Evolutionary conservation across 2,797 vertebrate species (phyloP).

Genomic region (Gymnothorax reevesii): DNA sequence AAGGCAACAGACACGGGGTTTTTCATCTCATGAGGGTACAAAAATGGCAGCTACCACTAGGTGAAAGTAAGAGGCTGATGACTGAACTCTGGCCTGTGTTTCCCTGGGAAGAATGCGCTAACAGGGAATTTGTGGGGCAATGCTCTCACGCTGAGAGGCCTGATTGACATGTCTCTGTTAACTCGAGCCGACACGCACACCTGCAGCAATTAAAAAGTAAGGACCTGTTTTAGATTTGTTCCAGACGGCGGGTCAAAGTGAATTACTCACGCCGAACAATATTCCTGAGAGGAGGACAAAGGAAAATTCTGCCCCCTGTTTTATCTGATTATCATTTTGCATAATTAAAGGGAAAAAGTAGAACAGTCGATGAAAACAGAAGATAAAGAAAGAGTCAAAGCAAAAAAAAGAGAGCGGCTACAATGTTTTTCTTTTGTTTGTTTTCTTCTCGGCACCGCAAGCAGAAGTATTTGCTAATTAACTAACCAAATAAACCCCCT

Average conservation of each 20-base stretch:
- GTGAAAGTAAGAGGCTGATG: slow-evolving; percentile 19
- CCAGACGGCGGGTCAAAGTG: slow-evolving; percentile 38
- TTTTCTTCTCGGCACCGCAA: slow-evolving; percentile 35
- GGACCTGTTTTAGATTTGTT: slow-evolving; percentile 40
- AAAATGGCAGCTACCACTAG: neutral
- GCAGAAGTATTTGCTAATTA: slow-evolving; percentile 53
- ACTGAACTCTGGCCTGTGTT: slow-evolving; percentile 19
- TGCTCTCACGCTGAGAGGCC: slow-evolving; percentile 30
- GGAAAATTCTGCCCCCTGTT: slow-evolving; percentile 38
- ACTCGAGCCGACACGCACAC: slow-evolving; percentile 46
- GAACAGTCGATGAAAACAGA: slow-evolving; percentile 33
- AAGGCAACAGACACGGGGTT: neutral
- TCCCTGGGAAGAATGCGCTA: slow-evolving; percentile 36
- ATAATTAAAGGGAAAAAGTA: slow-evolving; percentile 23
- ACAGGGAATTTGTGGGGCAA: slow-evolving; percentile 35
- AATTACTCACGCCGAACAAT: slow-evolving; percentile 42
- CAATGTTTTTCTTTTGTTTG: neutral
- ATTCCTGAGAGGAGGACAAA: slow-evolving; percentile 38
- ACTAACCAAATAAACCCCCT: slow-evolving; percentile 40
- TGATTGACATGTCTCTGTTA: slow-evolving; percentile 37
- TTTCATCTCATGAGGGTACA: neutral
- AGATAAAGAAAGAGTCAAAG: slow-evolving; percentile 19
- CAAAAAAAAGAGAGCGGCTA: slow-evolving; percentile 25
- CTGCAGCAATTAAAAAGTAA: slow-evolving; percentile 47
- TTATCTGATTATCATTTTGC: slow-evolving; percentile 41